Conservation (phyloP, 2,797 vertebrate genomes). For the Myotis pilosus region DNA sequence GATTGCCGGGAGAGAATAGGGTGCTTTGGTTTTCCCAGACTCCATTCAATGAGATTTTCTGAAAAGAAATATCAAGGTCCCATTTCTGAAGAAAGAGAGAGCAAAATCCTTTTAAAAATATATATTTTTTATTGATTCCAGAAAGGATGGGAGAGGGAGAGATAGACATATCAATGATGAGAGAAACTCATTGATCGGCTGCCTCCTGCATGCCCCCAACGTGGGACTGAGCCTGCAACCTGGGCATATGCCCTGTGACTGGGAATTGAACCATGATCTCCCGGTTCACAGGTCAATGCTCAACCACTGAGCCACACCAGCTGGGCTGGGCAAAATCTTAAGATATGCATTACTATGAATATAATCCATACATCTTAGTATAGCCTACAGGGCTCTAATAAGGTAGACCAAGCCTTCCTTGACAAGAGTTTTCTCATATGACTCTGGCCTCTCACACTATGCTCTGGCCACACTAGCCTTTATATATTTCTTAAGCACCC, state of each 20-base stretch:
- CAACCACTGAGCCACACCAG: no score
- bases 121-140: no score
- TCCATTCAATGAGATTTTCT: background rate
- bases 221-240: no score
- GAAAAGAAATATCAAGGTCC: background rate
- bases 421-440: background rate
- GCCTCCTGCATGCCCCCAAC: no score
- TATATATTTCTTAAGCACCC: background rate
- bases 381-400: background rate
- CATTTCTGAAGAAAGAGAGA: background rate
- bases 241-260: no score
- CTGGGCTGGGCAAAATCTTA: background rate
- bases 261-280: no score
- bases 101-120: background rate
- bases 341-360: background rate
- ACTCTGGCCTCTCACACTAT: background rate
- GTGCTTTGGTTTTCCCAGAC: background rate
- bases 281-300: no score
- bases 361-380: background rate
- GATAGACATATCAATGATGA: no score
- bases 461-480: background rate
- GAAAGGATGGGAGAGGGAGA: no score
- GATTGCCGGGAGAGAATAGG: background rate
- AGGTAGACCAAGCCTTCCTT: background rate
- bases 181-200: no score